Conservation (phyloP, 1,140 invertebrate species). For the Thaumatotibia leucotreta region DNA sequence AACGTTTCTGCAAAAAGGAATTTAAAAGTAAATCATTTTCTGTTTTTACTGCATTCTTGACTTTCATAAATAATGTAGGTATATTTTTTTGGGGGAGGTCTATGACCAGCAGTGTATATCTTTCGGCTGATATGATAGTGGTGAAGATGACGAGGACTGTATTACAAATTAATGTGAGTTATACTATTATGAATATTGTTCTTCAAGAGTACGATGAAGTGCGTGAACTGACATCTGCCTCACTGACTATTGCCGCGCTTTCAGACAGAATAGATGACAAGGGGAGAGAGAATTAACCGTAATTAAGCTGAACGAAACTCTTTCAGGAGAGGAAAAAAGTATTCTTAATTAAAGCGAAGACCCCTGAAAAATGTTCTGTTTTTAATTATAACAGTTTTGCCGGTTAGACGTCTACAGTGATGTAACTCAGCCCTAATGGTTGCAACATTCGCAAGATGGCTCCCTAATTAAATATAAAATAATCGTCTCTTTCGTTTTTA, state of each 20-base stretch:
- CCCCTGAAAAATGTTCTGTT: conserved; percentile 52
- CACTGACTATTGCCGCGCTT: conserved; percentile 24
- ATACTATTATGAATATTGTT: not conserved
- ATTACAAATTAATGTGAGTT: not conserved
- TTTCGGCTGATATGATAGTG: no score
- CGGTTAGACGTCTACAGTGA: conserved; percentile 8
- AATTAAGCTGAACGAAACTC: conserved; percentile 55
- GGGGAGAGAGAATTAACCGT: conserved; percentile 45
- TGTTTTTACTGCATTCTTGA: no score
- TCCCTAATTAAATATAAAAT: not conserved
- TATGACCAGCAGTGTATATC: no score
- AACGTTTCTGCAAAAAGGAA: no score
- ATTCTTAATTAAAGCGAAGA: conserved; percentile 61
- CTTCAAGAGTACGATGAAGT: no score
- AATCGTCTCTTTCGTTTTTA: not conserved
- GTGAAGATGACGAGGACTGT: no score
- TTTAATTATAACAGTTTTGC: conserved; percentile 60
- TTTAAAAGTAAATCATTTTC: no score
- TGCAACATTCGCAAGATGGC: not conserved
- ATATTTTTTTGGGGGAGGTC: no score
- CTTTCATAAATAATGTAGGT: no score
- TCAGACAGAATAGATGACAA: conserved; percentile 43
- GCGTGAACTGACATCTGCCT: not conserved
- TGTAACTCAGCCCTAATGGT: not conserved
- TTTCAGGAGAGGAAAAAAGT: conserved; percentile 45